Evolutionary conservation across 2,797 vertebrate genomes (phyloP).

Genomic region (Coracias cyanogaster): DNA sequence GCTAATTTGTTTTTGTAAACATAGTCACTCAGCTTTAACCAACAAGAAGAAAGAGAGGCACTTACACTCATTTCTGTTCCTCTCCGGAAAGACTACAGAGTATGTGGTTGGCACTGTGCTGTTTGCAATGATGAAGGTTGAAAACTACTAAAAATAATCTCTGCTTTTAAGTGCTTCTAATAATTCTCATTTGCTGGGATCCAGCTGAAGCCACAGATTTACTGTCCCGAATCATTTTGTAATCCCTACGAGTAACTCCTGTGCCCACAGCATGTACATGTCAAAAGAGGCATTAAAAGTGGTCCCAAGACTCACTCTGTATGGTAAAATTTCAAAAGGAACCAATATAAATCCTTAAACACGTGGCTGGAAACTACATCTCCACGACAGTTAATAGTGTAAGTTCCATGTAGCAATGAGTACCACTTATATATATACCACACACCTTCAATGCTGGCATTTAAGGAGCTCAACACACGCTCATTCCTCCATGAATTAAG

Average conservation of each 20-base stretch:
- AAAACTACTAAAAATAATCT: neutral
- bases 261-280: neutral
- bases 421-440: neutral
- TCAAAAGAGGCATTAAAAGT: neutral
- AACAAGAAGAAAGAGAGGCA: neutral
- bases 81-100: neutral
- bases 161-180: neutral
- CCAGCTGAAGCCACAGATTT: neutral
- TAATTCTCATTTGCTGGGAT: neutral
- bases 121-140: neutral
- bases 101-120: neutral
- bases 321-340: neutral
- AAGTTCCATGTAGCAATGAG: neutral
- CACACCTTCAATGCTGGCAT: neutral
- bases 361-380: neutral
- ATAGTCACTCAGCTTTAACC: neutral
- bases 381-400: accelerated
- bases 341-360: neutral
- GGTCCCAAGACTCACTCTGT: neutral
- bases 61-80: neutral
- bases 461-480: neutral
- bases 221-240: neutral
- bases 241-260: neutral
- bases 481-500: neutral
- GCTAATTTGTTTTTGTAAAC: neutral